Conservation (phyloP, 1,140 invertebrate genomes). For the Atopsyche davidsoni region DNA sequence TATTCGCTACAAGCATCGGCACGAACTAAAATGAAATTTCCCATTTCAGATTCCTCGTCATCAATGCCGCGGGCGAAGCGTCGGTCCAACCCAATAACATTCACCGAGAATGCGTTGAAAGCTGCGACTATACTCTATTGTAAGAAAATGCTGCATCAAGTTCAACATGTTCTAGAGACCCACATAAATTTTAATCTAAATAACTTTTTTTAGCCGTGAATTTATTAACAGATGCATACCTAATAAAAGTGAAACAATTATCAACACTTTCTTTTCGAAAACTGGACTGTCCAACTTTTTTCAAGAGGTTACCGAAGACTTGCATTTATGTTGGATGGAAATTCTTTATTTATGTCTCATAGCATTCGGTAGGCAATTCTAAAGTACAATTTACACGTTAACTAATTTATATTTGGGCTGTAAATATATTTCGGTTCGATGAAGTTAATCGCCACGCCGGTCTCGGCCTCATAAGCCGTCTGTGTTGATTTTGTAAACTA, state of each 20-base stretch:
- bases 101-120: slow-evolving; percentile 45
- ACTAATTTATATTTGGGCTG: no score
- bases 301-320: slow-evolving; percentile 57
- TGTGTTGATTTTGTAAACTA: no score
- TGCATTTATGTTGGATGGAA: slow-evolving; percentile 56
- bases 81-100: slow-evolving; percentile 26
- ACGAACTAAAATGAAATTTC: no score
- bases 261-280: slow-evolving; percentile 44
- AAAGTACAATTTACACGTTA: no score
- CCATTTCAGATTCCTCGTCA: slow-evolving; percentile 27
- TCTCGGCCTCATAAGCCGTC: no score
- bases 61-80: slow-evolving; percentile 18
- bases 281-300: slow-evolving; percentile 52
- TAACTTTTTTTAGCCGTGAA: slow-evolving; percentile 38
- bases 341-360: slow-evolving; percentile 56
- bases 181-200: no score
- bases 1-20: no score
- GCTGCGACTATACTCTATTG: slow-evolving; percentile 37
- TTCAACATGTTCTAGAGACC: no score
- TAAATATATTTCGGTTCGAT: no score
- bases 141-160: slow-evolving; percentile 43
- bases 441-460: no score
- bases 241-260: slow-evolving; percentile 38
- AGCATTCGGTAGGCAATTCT: slow-evolving; percentile 52
- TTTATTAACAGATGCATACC: slow-evolving; percentile 54